Evolutionary conservation across 2,888 invertebrate genomes (phyloP), one percentile per base, ranked within the genome.

Genomic region (Argyresthia albistria): DNA sequence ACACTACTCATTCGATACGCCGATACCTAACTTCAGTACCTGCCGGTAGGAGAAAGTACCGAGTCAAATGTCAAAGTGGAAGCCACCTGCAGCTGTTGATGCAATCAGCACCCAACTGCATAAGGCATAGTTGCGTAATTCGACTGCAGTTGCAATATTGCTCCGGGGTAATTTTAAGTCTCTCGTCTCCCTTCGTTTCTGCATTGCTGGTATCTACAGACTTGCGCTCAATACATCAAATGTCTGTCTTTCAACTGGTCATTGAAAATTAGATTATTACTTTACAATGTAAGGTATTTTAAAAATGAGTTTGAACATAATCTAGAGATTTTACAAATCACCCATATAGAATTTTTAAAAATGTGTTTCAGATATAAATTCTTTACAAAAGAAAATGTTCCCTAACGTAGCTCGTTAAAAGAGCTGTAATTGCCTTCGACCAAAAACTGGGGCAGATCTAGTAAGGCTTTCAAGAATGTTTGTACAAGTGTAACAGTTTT

Each of bases 401-500:
- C 25, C 6, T 25, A 25, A 25, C 6, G 25, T 25, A 25, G 25
- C 2, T 25, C 25, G 25, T 25, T n/a, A 25, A 25, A 25, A 48
- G 37, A 14, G 36, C 12, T 36, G 15, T 8, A 15, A 37, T 15
- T 48, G 35, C 14, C 14, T n/a, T 48, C 15, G 35, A 11, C 10
- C 37, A 0, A 14, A 35, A 48, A 37, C 48, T 36, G 37, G 48
- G 37, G 36, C 48, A 37, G 10, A 8, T 37, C 46, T 25, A 12
- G 15, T 37, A 9, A 36, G 10, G 8, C 37, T 8, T 14, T 9
- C 8, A 8, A 37, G 48, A 58, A 53, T 67, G 67, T 75, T 76
- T 76, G 63, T 58, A 71, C 74, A 77, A 73, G 67, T 78, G 75
- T 65, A 61, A 60, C 61, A 56, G 64, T 63, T 63, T 61, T 59